Evolutionary conservation across 2,113 vertebrate species (phyloP).

Genomic region (Origma solitaria): DNA sequence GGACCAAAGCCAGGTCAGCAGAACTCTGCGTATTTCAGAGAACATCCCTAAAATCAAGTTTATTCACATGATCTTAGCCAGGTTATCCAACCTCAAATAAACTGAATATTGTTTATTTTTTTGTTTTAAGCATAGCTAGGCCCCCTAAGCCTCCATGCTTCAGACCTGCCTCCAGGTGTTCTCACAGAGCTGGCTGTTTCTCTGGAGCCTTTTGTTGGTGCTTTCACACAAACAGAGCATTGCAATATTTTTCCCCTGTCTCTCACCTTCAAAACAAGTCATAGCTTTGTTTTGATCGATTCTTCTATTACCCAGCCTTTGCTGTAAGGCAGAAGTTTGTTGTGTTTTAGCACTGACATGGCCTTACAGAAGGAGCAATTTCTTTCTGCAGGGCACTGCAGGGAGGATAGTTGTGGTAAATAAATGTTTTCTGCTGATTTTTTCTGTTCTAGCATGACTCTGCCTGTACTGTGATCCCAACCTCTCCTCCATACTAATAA

Average conservation of each 20-base stretch:
- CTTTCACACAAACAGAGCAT: background rate
- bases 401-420: background rate
- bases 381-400: background rate
- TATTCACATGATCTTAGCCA: background rate
- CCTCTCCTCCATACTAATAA: background rate
- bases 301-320: background rate
- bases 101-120: background rate
- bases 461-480: background rate
- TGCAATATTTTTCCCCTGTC: background rate
- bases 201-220: background rate
- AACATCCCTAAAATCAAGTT: background rate
- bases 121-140: background rate
- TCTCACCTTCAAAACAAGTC: background rate
- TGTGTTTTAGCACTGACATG: background rate
- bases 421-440: background rate
- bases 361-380: background rate
- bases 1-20: constrained; percentile 89
- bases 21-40: background rate
- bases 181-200: background rate
- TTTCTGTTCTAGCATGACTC: background rate
- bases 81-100: accelerated
- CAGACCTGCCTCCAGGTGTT: background rate
- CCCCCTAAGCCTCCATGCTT: background rate
- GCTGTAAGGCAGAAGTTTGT: background rate
- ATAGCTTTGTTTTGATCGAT: background rate